A percentile compares a stretch with the other conserved stretches of the same genome.
phyloP scores from a whole-genome alignment of 2,797 vertebrate species.

The Sebastes minor region DNA sequence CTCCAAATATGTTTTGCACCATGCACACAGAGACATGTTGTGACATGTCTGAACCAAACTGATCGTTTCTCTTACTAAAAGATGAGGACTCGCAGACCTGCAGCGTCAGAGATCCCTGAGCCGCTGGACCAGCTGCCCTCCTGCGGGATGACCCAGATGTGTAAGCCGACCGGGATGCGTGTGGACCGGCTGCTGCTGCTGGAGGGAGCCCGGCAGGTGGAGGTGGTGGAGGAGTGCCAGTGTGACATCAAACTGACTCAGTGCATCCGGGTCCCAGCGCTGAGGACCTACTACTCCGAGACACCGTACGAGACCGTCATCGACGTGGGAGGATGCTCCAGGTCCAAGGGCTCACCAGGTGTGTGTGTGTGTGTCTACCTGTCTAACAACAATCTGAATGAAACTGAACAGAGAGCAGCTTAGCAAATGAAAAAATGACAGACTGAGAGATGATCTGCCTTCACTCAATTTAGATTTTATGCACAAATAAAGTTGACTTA shows the following conservation, averaged over 20 bases:
- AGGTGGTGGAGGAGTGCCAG: constrained; percentile 82
- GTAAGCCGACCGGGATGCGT: constrained; percentile 71
- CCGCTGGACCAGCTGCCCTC: constrained; percentile 52
- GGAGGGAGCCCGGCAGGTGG: constrained; percentile 77
- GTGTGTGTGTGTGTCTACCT: constrained; percentile 13
- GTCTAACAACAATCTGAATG: not conserved
- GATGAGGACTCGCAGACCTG: constrained; percentile 37
- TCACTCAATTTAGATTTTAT: not conserved
- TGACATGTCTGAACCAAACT: not conserved
- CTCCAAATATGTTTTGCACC: not conserved
- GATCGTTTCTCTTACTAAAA: not conserved
- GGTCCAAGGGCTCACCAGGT: constrained; percentile 74
- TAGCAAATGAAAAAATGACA: not conserved
- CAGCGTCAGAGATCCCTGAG: not conserved
- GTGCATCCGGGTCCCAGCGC: constrained; percentile 78
- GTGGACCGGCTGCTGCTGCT: constrained; percentile 79
- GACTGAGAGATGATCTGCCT: not conserved
- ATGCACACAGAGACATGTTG: not conserved
- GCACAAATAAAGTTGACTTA: not conserved
- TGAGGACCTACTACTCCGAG: constrained; percentile 83
- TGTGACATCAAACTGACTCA: constrained; percentile 73
- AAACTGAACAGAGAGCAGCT: not conserved
- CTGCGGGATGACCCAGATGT: constrained; percentile 75
- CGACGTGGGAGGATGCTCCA: constrained; percentile 82
- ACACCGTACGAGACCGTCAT: constrained; percentile 82